Evolutionary conservation across 2,888 invertebrate genomes (phyloP), one percentile per base, ranked within the genome.

Genomic region (Conus canariensis): DNA sequence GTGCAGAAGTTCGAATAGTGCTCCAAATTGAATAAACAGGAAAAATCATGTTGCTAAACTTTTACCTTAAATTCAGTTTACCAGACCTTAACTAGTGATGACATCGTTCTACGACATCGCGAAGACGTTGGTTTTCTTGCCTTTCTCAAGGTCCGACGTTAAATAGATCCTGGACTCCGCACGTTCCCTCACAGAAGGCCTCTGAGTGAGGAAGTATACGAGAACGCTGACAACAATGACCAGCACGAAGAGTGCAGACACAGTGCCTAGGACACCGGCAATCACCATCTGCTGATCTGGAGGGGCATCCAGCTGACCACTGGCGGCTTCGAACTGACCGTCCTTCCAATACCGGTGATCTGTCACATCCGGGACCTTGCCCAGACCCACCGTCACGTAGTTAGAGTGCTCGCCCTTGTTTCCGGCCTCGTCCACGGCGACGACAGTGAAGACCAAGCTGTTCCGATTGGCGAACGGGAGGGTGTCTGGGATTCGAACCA

Each of bases 391-490:
- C 1, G 94, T 93, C 14, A 92, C 93, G 60, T 93, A 90, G 88
- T 94, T 94, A 7, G 94, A 94, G 82, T 92, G 89, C 9, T 92
- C 91, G 0, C 92, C 93, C 25, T 58, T 88, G 87, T 93, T 93
- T 45, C 93, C 93, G 10, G 85, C 89, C 14, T 91, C 88, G 87
- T 94, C 94, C 12, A 93, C 89, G 0, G 93, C 94, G 10, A 92
- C 88, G 70, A 94, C 88, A n/a, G 93, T 90, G 89, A 94, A 93
- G 1, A 93, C 93, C 83, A 92, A 91, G 45, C 92, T 90, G 25
- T 64, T 83, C 16, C 90, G 91, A 12, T 56, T 45, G 22, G 70
- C 45, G 4, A 64, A 82, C 45, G 14, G 70, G 8, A 87, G 83
- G 45, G 80, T 25, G 59, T 25, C n/a, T 7, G 85, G 89, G 14